These are phyloP conservation scores for Noctilio leporinus DNA, from an alignment of 2,113 vertebrate species.

Conservation along the genomic window DNA sequence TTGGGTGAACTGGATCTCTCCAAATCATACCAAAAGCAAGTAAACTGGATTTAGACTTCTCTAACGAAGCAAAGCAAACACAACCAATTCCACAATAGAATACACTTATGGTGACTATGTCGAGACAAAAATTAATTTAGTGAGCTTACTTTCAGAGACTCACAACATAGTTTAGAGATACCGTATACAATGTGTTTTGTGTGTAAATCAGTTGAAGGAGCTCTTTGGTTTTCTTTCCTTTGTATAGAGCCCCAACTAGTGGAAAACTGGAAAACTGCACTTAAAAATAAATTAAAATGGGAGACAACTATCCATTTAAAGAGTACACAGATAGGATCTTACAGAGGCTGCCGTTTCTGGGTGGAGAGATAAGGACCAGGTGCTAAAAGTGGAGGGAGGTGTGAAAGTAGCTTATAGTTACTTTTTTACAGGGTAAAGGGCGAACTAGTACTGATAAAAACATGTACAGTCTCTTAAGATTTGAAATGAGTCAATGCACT, in stretches of 20 bases:
- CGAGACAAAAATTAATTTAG: constrained; percentile 27
- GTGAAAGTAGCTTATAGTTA: constrained; percentile 1
- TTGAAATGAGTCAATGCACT: constrained; percentile 43
- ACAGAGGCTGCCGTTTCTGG: background rate
- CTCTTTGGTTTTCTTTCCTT: constrained; percentile 58
- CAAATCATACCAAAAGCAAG: background rate
- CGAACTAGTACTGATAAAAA: background rate
- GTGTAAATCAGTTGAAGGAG: background rate
- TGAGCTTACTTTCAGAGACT: background rate
- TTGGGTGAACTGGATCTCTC: background rate
- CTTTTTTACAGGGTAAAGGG: background rate
- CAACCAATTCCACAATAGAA: background rate
- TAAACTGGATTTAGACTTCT: background rate
- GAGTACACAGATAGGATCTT: background rate
- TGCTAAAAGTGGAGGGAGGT: background rate
- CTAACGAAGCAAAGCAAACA: background rate
- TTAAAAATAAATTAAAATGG: background rate
- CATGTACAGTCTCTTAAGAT: background rate
- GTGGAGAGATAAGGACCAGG: background rate
- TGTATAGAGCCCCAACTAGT: constrained; percentile 78
- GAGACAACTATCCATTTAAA: background rate
- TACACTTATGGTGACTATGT: background rate
- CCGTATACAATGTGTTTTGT: background rate
- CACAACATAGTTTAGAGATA: background rate
- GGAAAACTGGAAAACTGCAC: constrained; percentile 37